phyloP scores from a whole-genome alignment of 2,888 invertebrate genomes.

The Lasioglossum malachurum region DNA sequence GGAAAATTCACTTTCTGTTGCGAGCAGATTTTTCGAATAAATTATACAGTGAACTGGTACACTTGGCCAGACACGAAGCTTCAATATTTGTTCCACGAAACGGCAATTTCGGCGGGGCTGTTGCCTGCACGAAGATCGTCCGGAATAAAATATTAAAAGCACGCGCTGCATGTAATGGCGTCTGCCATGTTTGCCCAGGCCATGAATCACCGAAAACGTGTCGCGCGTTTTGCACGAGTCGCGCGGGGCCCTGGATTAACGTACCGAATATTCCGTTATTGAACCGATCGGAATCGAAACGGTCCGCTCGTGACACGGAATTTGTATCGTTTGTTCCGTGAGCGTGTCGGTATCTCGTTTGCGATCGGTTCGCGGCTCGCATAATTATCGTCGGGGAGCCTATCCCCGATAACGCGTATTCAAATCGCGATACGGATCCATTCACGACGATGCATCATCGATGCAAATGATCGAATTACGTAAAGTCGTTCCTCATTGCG shows the following conservation, averaged over 20 bases:
- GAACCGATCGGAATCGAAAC: neutral
- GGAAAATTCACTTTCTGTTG: neutral
- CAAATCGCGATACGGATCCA: constrained; percentile 42
- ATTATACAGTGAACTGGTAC: neutral
- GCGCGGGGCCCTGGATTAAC: constrained; percentile 11
- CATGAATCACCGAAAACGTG: constrained; percentile 18
- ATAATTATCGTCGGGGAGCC: constrained; percentile 44
- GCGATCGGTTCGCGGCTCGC: constrained; percentile 40
- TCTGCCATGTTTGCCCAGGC: constrained; percentile 7
- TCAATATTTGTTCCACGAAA: neutral
- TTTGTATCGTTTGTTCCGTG: constrained; percentile 16
- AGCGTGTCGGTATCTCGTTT: constrained; percentile 17
- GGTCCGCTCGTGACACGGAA: constrained; percentile 19
- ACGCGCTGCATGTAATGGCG: constrained; percentile 17
- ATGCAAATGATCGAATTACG: constrained; percentile 64
- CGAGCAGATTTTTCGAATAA: neutral
- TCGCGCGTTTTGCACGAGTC: constrained; percentile 37
- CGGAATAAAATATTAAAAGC: constrained; percentile 20
- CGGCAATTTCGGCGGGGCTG: neutral
- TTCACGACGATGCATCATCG: constrained; percentile 62
- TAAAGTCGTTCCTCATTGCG: constrained; percentile 40
- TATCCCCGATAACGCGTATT: constrained; percentile 28
- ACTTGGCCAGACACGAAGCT: neutral
- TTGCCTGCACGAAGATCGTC: neutral
- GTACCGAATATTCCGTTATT: constrained; percentile 14